Percentiles rank a stretch among this genome's conserved stretches.
These are phyloP conservation scores for Plumapathes pennacea DNA, from an alignment of 92 coral and sea anemone species.

Conservation along the genomic window DNA sequence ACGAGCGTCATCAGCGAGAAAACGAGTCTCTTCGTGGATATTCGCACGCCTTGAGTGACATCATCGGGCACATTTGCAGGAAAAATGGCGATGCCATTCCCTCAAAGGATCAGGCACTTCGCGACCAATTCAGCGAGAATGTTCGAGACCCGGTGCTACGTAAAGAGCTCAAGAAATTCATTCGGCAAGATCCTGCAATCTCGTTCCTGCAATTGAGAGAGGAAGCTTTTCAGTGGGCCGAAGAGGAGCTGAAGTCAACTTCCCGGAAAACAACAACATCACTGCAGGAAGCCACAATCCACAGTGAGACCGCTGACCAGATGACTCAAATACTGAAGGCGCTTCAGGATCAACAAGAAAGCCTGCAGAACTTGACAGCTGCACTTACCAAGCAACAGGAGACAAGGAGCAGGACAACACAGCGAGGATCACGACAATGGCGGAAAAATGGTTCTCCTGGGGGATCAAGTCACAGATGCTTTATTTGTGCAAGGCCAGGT, in stretches of 20 bases:
- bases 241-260: constrained; percentile 29
- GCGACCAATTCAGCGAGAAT: constrained; percentile 35
- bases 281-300: constrained; percentile 1
- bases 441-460: too few relatives aligned
- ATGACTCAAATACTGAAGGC: constrained; percentile 7
- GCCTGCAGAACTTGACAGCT: too few relatives aligned
- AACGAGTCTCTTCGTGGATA: constrained; percentile 4
- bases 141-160: constrained; percentile 1
- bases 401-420: too few relatives aligned
- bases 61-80: constrained; percentile 13
- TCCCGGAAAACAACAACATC: not conserved
- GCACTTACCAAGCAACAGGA: too few relatives aligned
- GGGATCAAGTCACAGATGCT: too few relatives aligned
- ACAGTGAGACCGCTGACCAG: constrained; percentile 8
- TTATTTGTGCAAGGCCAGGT: constrained; percentile 12
- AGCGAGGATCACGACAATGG: too few relatives aligned
- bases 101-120: constrained; percentile 14
- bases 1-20: constrained; percentile 20
- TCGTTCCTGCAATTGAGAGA: constrained; percentile 22
- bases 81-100: constrained; percentile 25
- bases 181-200: constrained; percentile 2
- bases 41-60: constrained; percentile 7
- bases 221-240: constrained; percentile 22
- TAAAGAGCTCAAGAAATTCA: constrained; percentile 33
- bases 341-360: constrained; percentile 6